Conservation (phyloP, 2,888 invertebrate genomes). For the Cremastinae sp. region DNA sequence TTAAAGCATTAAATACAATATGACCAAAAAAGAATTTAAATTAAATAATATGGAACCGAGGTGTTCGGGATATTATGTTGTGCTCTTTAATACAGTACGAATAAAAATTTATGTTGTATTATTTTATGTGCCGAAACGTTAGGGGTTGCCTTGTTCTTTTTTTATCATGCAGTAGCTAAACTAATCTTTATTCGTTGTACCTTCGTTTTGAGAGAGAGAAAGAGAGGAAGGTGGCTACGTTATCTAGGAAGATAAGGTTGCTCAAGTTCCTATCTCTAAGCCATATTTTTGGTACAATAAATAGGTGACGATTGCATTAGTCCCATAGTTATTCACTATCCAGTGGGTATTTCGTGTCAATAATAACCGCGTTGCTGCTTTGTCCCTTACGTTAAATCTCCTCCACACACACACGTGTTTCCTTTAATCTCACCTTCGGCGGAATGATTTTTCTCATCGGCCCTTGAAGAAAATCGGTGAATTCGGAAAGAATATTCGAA, state of each 20-base stretch:
- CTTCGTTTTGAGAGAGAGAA: constrained; percentile 66
- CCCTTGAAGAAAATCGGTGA: too few relatives aligned
- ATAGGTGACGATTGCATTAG: constrained; percentile 78
- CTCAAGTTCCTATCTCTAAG: constrained; percentile 78
- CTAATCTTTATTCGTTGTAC: constrained; percentile 73
- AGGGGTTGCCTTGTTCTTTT: constrained; percentile 7
- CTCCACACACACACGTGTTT: neutral
- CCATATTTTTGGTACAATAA: constrained; percentile 79
- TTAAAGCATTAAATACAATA: too few relatives aligned
- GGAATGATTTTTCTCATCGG: too few relatives aligned
- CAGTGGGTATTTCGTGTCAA: constrained; percentile 68
- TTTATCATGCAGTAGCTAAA: constrained; percentile 70
- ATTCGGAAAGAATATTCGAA: too few relatives aligned
- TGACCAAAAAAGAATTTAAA: too few relatives aligned
- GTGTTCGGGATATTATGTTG: too few relatives aligned
- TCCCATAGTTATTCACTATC: constrained; percentile 67
- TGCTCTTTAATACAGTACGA: neutral
- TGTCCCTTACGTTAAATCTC: neutral
- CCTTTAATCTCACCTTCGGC: too few relatives aligned
- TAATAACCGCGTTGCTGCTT: constrained; percentile 55
- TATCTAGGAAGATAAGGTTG: constrained; percentile 77
- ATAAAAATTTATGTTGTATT: constrained; percentile 1
- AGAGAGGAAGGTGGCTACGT: constrained; percentile 70
- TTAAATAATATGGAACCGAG: too few relatives aligned
- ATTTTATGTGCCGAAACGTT: constrained; percentile 18